phyloP scores from a whole-genome alignment of 1,140 invertebrate genomes.

The Musca domestica region DNA sequence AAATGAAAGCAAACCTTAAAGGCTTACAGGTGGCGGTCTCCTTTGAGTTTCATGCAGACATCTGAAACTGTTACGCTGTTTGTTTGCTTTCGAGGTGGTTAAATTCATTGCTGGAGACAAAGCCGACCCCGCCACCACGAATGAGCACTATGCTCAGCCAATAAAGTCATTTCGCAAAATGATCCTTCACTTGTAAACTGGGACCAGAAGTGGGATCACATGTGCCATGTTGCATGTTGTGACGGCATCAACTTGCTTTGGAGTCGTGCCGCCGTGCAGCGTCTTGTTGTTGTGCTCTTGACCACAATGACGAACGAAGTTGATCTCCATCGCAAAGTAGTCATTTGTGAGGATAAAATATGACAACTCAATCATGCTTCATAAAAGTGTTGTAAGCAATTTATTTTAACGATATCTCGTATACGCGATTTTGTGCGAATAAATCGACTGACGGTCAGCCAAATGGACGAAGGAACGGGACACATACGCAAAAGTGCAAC shows the following conservation, averaged over 20 bases:
- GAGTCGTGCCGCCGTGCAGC: too few relatives aligned
- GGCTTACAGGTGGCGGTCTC: constrained; percentile 13
- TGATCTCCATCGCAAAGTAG: constrained; percentile 5
- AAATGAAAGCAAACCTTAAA: constrained; percentile 13
- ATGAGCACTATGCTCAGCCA: neutral
- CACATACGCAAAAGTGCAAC: neutral
- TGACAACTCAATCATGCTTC: constrained; percentile 53
- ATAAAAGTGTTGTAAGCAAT: constrained; percentile 39
- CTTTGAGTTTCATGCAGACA: too few relatives aligned
- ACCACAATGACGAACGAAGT: neutral
- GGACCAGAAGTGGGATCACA: neutral
- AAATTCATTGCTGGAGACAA: neutral
- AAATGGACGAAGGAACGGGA: too few relatives aligned
- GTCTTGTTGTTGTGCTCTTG: too few relatives aligned
- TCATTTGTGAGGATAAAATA: constrained; percentile 53
- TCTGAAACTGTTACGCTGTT: too few relatives aligned
- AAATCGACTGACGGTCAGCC: too few relatives aligned
- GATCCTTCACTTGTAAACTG: constrained; percentile 2
- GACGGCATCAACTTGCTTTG: neutral
- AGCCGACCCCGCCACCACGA: too few relatives aligned
- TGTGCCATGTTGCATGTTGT: neutral
- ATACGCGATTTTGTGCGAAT: neutral
- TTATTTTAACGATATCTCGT: constrained; percentile 21
- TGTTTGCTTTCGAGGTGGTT: too few relatives aligned
- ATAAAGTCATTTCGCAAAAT: constrained; percentile 19